Evolutionary conservation across 2,113 vertebrate genomes (phyloP).

Genomic region (Meriones unguiculatus): DNA sequence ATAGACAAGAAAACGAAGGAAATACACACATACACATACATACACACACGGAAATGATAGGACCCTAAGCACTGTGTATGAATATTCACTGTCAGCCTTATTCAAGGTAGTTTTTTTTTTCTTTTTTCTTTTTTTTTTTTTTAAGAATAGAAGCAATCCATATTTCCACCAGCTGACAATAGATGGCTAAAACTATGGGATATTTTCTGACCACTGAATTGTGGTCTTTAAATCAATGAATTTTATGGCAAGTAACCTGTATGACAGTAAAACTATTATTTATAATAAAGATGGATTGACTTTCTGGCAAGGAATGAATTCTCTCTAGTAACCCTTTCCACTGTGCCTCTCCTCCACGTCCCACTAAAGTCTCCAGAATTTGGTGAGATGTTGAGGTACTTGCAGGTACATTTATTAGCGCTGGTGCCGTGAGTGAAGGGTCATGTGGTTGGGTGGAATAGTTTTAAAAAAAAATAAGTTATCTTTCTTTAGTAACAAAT

Average conservation of each 20-base stretch:
- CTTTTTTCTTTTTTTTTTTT: background rate
- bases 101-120: background rate
- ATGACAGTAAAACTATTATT: background rate
- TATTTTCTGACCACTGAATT: slow-evolving; percentile 19
- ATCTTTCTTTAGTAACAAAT: slow-evolving; percentile 47
- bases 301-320: background rate
- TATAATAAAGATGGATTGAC: background rate
- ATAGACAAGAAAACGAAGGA: background rate
- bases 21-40: no score
- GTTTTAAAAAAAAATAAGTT: slow-evolving; percentile 18
- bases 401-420: background rate
- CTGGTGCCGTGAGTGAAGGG: background rate
- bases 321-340: background rate
- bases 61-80: background rate
- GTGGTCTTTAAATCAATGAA: background rate
- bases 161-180: background rate
- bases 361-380: background rate
- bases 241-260: slow-evolving; percentile 31
- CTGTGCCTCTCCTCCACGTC: background rate
- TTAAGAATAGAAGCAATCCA: background rate
- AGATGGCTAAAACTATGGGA: background rate
- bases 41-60: background rate
- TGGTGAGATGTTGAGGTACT: background rate
- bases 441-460: background rate
- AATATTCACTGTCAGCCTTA: background rate